phyloP scores from a whole-genome alignment of 2,113 vertebrate species.

The Vidua chalybeata region DNA sequence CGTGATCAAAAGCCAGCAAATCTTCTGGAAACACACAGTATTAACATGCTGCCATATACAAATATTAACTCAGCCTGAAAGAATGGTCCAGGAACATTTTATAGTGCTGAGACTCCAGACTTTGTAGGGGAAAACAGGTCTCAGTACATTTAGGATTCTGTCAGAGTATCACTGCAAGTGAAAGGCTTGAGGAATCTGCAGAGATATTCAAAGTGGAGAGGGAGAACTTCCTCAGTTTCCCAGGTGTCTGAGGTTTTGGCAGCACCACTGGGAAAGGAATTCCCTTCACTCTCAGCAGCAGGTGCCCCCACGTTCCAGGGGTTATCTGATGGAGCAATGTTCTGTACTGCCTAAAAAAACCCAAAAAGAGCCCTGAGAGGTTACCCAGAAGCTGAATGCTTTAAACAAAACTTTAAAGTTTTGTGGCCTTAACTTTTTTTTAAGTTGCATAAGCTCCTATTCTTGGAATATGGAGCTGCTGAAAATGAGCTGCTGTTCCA shows the following conservation, averaged over 20 bases:
- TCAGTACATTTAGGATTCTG: not conserved
- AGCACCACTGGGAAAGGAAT: not conserved
- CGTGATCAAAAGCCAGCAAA: not conserved
- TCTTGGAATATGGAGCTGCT: not conserved
- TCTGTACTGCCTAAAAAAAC: not conserved
- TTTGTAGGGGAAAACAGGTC: not conserved
- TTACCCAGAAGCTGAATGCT: not conserved
- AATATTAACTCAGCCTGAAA: not conserved
- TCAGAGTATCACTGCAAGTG: not conserved
- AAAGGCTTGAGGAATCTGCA: not conserved
- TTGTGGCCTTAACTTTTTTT: not conserved
- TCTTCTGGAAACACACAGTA: not conserved
- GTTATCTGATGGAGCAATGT: not conserved
- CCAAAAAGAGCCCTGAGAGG: not conserved
- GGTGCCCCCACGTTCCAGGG: not conserved
- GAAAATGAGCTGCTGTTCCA: not conserved
- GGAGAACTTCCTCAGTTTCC: not conserved
- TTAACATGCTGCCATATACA: not conserved
- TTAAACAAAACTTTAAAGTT: not conserved
- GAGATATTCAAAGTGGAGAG: rapidly evolving
- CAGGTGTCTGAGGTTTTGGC: not conserved
- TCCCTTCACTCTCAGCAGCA: not conserved
- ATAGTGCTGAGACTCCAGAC: not conserved
- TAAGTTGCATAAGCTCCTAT: not conserved
- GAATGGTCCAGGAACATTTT: not conserved